A percentile compares a stretch with the other conserved stretches of the same genome.
Conservation (phyloP, 2,888 invertebrate species). For the Nymphalis urticae region DNA sequence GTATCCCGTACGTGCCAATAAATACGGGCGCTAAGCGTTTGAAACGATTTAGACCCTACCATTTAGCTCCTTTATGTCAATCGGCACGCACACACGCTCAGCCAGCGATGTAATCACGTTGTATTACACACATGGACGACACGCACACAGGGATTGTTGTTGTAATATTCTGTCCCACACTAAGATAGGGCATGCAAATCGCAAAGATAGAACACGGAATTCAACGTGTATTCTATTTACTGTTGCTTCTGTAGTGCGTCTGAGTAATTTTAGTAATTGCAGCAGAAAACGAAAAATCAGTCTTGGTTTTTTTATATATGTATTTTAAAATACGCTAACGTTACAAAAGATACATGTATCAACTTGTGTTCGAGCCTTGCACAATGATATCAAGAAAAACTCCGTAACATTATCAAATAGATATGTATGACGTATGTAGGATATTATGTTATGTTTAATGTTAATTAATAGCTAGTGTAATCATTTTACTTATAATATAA, state of each 20-base stretch:
- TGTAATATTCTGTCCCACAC: slow-evolving; percentile 42
- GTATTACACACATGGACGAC: slow-evolving; percentile 1
- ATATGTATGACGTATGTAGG: too few relatives aligned
- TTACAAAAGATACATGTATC: too few relatives aligned
- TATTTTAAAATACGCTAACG: too few relatives aligned
- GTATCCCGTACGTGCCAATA: slow-evolving; percentile 79
- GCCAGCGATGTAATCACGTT: not conserved
- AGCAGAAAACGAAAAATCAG: not conserved
- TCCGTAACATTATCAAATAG: too few relatives aligned
- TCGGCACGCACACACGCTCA: slow-evolving; percentile 53
- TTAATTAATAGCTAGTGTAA: too few relatives aligned
- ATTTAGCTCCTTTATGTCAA: slow-evolving; percentile 75
- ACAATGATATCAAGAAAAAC: too few relatives aligned
- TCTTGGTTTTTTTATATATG: not conserved
- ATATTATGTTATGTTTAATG: too few relatives aligned
- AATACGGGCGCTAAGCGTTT: slow-evolving; percentile 67
- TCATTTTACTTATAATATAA: too few relatives aligned
- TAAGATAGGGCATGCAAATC: slow-evolving; percentile 69
- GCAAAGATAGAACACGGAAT: slow-evolving; percentile 71
- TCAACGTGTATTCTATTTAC: slow-evolving; percentile 78
- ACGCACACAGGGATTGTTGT: not conserved
- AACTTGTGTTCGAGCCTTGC: too few relatives aligned
- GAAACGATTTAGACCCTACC: slow-evolving; percentile 65
- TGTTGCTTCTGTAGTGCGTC: slow-evolving; percentile 56
- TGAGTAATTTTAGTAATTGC: slow-evolving; percentile 54